Conservation (phyloP, 1,140 invertebrate species). For the Batillaria attramentaria region DNA sequence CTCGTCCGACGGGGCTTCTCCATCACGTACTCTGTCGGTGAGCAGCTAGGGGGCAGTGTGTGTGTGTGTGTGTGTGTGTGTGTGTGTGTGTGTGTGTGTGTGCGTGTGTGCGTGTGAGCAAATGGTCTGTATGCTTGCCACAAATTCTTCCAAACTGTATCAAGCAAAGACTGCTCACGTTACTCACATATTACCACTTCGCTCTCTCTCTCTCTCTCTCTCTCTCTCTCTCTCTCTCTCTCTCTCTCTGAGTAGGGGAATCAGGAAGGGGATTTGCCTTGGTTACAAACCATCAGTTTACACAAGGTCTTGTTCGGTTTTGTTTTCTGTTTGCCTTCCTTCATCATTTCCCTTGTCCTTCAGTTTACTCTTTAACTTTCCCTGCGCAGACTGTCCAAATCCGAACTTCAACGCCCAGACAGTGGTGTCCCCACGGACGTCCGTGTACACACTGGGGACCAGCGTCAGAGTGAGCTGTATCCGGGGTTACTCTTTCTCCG, state of each 20-base stretch:
- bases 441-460: slow-evolving; percentile 21
- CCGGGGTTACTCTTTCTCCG: slow-evolving; percentile 21
- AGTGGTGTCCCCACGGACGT: not conserved
- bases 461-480: slow-evolving; percentile 13
- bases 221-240: not conserved
- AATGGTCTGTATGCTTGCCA: no score
- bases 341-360: not conserved
- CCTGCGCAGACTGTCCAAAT: slow-evolving; percentile 31
- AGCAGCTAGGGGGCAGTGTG: no score
- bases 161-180: no score
- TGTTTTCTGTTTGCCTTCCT: no score
- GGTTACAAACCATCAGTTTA: no score
- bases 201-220: not conserved
- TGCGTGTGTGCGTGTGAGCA: no score
- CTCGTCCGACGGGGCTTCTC: slow-evolving; percentile 14
- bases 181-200: not conserved
- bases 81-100: no score
- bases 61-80: no score
- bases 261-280: no score
- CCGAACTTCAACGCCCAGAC: slow-evolving; percentile 40
- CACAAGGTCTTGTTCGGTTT: no score
- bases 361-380: not conserved
- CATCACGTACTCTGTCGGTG: slow-evolving; percentile 28
- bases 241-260: no score
- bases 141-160: no score